Conservation (phyloP, 2,113 vertebrate genomes). For the Podocnemis expansa region DNA sequence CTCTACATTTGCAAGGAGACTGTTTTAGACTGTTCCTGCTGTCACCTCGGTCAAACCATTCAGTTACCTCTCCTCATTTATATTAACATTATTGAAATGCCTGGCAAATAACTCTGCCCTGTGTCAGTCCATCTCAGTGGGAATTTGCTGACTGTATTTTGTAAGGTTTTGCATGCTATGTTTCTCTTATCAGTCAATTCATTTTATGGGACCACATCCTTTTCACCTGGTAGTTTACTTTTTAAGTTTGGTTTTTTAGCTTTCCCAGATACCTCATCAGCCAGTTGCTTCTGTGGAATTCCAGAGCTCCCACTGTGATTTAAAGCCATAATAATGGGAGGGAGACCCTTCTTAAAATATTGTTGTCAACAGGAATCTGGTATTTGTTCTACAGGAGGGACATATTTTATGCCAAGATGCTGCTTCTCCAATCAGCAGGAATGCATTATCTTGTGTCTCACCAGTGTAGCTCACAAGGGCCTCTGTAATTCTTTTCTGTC, state of each 20-base stretch:
- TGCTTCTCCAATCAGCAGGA: not conserved
- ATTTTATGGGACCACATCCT: not conserved
- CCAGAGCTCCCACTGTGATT: not conserved
- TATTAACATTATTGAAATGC: not conserved
- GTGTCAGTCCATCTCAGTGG: not conserved
- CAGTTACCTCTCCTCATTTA: not conserved
- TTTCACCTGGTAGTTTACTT: not conserved
- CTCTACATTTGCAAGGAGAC: not conserved
- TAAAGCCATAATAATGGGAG: not conserved
- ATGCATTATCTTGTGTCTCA: fast-evolving
- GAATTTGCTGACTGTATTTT: not conserved
- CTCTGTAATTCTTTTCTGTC: not conserved
- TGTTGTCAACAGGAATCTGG: not conserved
- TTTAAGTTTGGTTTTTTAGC: not conserved
- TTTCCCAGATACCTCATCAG: not conserved
- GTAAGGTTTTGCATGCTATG: not conserved
- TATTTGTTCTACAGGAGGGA: not conserved
- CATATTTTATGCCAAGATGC: not conserved
- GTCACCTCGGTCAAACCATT: not conserved
- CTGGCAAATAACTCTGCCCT: not conserved
- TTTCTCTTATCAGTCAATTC: not conserved
- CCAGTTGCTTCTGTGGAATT: fast-evolving
- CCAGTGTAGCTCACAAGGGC: not conserved
- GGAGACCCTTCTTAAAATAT: not conserved
- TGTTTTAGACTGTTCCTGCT: not conserved